Base-by-base conservation (phyloP, 1,140 invertebrate genomes). In the Theocolax elegans region DNA sequence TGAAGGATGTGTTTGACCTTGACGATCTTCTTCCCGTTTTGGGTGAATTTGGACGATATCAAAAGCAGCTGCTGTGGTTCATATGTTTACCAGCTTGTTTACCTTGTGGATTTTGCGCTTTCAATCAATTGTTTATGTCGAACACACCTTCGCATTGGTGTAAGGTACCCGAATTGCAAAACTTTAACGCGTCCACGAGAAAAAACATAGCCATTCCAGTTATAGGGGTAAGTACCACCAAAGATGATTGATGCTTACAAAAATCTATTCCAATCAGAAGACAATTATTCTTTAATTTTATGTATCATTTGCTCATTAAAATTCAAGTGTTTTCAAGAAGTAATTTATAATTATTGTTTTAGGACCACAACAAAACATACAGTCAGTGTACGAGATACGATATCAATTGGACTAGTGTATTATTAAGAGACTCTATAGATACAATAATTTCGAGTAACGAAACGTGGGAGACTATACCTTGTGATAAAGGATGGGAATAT, bases 91-190 rank as follows among this genome's bases (percentile, higher is more conserved):
- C 95, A 12, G 93, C 94, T 3, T 95, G 94, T 75, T 88, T 96
- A 64, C 94, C 94, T 0, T 96, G 94, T 78, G 94, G 94, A 1
- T 95, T 95, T 81, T 93, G 94, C 80, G 94, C 94, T 1, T 96
- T 95, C 81, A 95, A 95, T 84, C 95, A 96, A 80, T 88, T 95
- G 2, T 95, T 95, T 81, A 94, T 95, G 92, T 89, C 92, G 0
- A 92, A 94, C 74, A 89, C 89, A 21, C 94, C 94, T 0, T 88
- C 91, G 35, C 92, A 95, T 83, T 94, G 93, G 93, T 95, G 94
- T 77, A 86, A 83, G 53, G 87, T 94, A 4, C 92, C 93, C 0
- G 88, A 91, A 71, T 81, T 94, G 17, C 80, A 86, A 44, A 76
- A 67, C 53, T 67, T 85, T 48, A 83, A 85, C 40, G 71, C 88